phyloP scores from a whole-genome alignment of 35 echinoderm and acorn worm genomes.

The Holothuria glaberrima region DNA sequence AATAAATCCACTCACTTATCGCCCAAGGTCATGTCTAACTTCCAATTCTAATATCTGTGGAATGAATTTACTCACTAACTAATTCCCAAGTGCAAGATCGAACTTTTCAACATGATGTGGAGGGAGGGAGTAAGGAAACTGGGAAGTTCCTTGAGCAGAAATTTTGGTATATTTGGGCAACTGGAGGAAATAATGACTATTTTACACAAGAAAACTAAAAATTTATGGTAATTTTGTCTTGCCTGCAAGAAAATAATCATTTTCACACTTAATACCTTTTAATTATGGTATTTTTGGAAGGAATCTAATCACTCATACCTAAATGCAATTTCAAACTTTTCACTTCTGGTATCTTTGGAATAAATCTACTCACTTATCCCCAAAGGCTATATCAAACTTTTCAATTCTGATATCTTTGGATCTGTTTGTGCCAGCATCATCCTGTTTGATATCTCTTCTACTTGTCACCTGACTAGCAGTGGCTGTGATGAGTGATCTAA shows the following conservation, averaged over 20 bases:
- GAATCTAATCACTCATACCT: too few relatives aligned
- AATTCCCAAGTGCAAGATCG: background rate
- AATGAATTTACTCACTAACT: background rate
- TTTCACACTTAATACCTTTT: too few relatives aligned
- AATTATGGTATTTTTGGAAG: too few relatives aligned
- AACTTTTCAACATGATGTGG: too few relatives aligned
- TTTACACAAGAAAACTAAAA: too few relatives aligned
- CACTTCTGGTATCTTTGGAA: background rate
- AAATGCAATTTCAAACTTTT: background rate
- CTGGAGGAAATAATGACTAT: too few relatives aligned
- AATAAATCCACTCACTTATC: too few relatives aligned
- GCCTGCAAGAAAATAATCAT: too few relatives aligned
- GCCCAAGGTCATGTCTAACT: background rate
- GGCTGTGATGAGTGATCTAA: conserved; percentile 56
- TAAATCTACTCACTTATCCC: conserved; percentile 71
- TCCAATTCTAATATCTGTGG: background rate
- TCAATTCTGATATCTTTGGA: conserved; percentile 95
- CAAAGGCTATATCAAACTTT: conserved; percentile 98
- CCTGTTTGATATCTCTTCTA: conserved; percentile 84
- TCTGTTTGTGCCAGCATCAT: conserved; percentile 74
- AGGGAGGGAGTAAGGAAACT: too few relatives aligned
- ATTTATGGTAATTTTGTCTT: too few relatives aligned
- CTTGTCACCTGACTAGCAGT: conserved; percentile 88
- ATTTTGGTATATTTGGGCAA: too few relatives aligned
- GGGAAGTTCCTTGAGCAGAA: too few relatives aligned